These are phyloP conservation scores for Oedothorax gibbosus DNA, from an alignment of 1,140 invertebrate genomes.

Conservation along the genomic window DNA sequence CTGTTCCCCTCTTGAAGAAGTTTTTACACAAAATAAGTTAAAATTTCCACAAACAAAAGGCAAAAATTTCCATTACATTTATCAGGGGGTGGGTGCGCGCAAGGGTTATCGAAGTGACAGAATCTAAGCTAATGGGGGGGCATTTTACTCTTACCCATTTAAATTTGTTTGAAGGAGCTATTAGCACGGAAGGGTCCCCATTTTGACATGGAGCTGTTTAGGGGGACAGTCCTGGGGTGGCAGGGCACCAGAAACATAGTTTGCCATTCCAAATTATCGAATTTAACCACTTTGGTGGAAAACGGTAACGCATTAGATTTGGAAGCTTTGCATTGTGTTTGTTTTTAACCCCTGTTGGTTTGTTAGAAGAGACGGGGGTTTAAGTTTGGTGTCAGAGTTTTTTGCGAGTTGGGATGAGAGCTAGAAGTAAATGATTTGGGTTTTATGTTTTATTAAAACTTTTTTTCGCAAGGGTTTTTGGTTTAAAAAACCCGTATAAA, in stretches of 20 bases:
- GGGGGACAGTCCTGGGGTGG: constrained; percentile 3
- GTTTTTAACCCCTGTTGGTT: constrained; percentile 9
- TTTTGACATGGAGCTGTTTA: constrained; percentile 49
- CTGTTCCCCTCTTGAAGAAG: no score
- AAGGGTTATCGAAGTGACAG: constrained; percentile 36
- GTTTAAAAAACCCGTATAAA: no score
- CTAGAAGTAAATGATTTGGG: no score
- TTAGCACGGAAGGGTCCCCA: constrained; percentile 34
- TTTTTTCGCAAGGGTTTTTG: no score
- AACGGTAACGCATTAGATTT: constrained; percentile 13
- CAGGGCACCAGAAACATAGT: constrained; percentile 29
- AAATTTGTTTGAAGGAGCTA: constrained; percentile 39
- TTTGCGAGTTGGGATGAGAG: no score
- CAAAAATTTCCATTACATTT: no score
- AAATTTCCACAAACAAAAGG: no score
- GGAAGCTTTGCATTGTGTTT: constrained; percentile 14
- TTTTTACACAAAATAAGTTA: no score
- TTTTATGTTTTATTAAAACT: no score
- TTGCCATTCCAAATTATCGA: constrained; percentile 51
- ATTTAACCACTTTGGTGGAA: constrained; percentile 31
- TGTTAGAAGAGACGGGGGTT: not conserved
- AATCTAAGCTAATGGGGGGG: constrained; percentile 40
- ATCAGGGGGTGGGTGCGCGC: no score
- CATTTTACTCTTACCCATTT: constrained; percentile 33
- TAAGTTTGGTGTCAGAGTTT: no score